A percentile compares a stretch with the other conserved stretches of the same genome.
These are phyloP conservation scores for Lasioglossum figueresi DNA, from an alignment of 2,888 invertebrate genomes.

Conservation along the genomic window DNA sequence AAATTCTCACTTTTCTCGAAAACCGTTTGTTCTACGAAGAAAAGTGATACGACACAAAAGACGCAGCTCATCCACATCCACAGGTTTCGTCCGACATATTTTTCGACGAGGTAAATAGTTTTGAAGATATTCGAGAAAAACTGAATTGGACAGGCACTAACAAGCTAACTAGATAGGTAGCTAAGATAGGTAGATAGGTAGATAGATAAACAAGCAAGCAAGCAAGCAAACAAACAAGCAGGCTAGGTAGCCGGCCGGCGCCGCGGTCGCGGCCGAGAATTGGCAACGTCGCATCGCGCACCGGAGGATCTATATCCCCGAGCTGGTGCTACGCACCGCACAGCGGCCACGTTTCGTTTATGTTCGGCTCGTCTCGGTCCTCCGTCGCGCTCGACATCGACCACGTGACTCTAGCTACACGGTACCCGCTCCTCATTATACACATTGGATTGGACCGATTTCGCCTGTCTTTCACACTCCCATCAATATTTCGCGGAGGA, in stretches of 20 bases:
- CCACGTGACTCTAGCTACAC: constrained; percentile 77
- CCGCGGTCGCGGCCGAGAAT: constrained; percentile 34
- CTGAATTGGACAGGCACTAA: background rate
- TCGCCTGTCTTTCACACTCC: constrained; percentile 45
- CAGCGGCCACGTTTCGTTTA: constrained; percentile 4
- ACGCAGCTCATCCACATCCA: too few relatives aligned
- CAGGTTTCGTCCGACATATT: too few relatives aligned
- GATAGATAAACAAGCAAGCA: background rate
- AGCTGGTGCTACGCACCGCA: constrained; percentile 52
- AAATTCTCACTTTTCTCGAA: too few relatives aligned
- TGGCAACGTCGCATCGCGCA: constrained; percentile 69
- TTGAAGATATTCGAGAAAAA: too few relatives aligned
- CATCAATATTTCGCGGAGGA: constrained; percentile 26
- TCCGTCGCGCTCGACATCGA: constrained; percentile 59
- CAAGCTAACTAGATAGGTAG: background rate
- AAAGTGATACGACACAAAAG: too few relatives aligned
- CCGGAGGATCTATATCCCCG: constrained; percentile 71
- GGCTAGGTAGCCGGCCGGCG: constrained; percentile 62
- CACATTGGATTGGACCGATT: constrained; percentile 70
- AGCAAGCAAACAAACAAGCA: constrained; percentile 29
- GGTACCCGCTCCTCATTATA: constrained; percentile 72
- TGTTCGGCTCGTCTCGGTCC: constrained; percentile 33
- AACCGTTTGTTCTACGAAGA: too few relatives aligned
- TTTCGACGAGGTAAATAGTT: too few relatives aligned
- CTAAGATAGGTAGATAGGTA: constrained; percentile 29